A percentile compares a stretch with the other conserved stretches of the same genome.
Evolutionary conservation across 2,888 invertebrate genomes (phyloP).

Genomic region (Ornithoptera alexandrae): DNA sequence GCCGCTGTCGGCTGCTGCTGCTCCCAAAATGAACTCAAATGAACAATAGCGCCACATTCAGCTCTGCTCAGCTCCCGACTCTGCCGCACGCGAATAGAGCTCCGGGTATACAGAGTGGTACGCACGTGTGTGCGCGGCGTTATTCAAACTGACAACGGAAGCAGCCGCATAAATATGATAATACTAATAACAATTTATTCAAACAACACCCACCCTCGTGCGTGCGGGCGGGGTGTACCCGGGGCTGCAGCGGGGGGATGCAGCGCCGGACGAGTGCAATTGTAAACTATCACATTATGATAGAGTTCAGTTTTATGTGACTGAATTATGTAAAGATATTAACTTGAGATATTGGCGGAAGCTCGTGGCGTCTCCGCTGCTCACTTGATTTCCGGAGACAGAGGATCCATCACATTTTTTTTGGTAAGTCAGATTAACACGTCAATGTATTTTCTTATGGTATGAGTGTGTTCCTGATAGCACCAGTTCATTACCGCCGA

Average conservation of each 20-base stretch:
- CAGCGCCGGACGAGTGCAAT: background rate
- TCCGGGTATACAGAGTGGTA: slow-evolving; percentile 30
- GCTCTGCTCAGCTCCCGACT: slow-evolving; percentile 33
- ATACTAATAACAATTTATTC: slow-evolving; percentile 43
- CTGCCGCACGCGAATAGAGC: slow-evolving; percentile 26
- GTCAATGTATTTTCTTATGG: no score
- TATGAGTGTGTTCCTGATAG: no score
- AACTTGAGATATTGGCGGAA: slow-evolving; percentile 3
- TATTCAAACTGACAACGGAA: slow-evolving; percentile 44
- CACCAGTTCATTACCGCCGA: no score
- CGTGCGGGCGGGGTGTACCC: background rate
- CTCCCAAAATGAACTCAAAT: slow-evolving; percentile 40
- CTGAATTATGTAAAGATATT: slow-evolving; percentile 21
- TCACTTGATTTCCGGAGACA: background rate
- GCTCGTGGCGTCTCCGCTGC: background rate
- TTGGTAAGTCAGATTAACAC: background rate
- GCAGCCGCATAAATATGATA: slow-evolving; percentile 56
- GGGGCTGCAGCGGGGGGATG: background rate
- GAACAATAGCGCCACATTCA: slow-evolving; percentile 32
- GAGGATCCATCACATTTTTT: background rate
- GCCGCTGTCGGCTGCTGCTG: slow-evolving; percentile 53
- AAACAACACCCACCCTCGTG: slow-evolving; percentile 35
- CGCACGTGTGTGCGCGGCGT: slow-evolving; percentile 37
- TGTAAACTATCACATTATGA: background rate
- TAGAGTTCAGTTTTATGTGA: slow-evolving; percentile 18